Percentiles rank a stretch among this genome's conserved stretches.
Evolutionary conservation across 2,113 vertebrate species (phyloP).

Genomic region (Stictonetta naevosa): DNA sequence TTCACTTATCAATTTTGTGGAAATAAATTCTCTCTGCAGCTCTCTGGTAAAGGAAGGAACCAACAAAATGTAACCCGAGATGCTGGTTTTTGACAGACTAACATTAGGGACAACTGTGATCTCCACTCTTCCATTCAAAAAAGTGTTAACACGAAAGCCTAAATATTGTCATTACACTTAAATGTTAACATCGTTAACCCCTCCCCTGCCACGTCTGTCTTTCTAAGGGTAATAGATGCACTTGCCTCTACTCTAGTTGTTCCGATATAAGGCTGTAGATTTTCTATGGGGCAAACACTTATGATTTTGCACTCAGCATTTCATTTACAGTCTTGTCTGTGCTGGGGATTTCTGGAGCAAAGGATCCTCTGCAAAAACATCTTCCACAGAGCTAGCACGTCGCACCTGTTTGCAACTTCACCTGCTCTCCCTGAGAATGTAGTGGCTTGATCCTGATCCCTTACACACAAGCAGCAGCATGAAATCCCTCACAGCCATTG

Average conservation of each 20-base stretch:
- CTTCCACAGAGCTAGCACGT: not conserved
- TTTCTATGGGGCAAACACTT: not conserved
- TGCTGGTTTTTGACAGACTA: not conserved
- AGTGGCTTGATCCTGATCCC: not conserved
- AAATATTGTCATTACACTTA: slow-evolving; percentile 59
- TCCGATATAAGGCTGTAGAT: not conserved
- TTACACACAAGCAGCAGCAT: not conserved
- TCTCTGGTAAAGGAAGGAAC: not conserved
- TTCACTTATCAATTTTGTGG: not conserved
- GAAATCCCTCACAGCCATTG: rapidly evolving
- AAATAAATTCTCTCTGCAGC: not conserved
- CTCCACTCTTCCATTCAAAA: slow-evolving; percentile 42
- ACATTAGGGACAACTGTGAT: slow-evolving; percentile 26
- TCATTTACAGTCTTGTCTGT: not conserved
- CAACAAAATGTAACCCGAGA: slow-evolving; percentile 21
- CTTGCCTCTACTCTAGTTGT: not conserved
- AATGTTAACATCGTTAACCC: not conserved
- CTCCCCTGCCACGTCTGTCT: not conserved
- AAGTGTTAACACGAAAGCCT: slow-evolving; percentile 24
- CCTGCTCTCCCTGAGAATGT: not conserved
- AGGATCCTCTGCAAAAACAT: not conserved
- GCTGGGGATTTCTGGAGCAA: not conserved
- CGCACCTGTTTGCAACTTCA: not conserved
- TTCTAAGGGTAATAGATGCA: not conserved
- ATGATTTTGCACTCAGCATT: not conserved